Base-by-base conservation (phyloP, 2,113 vertebrate genomes). In the Scytalopus superciliaris region DNA sequence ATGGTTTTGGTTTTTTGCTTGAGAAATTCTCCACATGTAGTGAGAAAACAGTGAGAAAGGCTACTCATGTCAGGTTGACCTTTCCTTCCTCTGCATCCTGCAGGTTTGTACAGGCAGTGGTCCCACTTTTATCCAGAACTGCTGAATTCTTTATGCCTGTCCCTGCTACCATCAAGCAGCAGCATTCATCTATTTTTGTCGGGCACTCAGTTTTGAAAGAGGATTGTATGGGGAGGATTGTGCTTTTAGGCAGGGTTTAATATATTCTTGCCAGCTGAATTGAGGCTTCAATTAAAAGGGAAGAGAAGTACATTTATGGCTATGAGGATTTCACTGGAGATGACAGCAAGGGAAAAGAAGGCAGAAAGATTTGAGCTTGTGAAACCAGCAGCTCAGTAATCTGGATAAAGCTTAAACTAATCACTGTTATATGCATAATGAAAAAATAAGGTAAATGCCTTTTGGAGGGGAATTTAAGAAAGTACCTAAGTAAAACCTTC, bases 401-500 rank as follows among this genome's bases (percentile, higher is more conserved):
- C 94, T 93, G 93, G 94, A 92, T 94, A 81, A 94, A 89, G 93
- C 89, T 94, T 94, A 91, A 89, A 93, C 52, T 91, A 92, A 92
- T 91, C 93, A 79, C 69, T 84, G 49, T 68, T 89, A 45, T 12
- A 28, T 73, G 37, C 40, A 40, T 91, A 92, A 89, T 82, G 69
- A 92, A 97, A 94, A 95, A 95, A 92, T 78, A 66, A 91, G 81
- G 93, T 79, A 72, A 87, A 82, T 89, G 84, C 19, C 0, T 90
- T 90, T 79, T 84, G 74, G 77, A 79, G 40, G 45, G n/a, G 64
- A 91, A 79, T 91, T 95, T 68, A 39, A 49, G 80, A 74, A 92
- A 92, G 66, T 53, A 95, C 77, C 74, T 91, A 77, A 91, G 64
- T 72, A 60, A 92, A 89, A 56, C 28, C 35, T 55, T n/a, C 45